Conservation (phyloP, 2,888 invertebrate genomes). For the Phasia obesa region DNA sequence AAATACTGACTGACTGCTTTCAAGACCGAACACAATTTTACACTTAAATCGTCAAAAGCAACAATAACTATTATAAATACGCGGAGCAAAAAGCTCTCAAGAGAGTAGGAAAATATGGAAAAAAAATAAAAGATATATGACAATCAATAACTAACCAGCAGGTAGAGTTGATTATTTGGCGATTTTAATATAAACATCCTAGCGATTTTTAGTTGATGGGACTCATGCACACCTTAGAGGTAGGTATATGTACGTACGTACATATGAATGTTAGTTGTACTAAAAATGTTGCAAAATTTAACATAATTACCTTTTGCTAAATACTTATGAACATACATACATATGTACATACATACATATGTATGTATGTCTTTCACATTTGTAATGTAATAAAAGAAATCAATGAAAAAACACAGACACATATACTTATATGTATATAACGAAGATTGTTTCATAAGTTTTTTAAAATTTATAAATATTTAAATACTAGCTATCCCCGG, state of each 20-base stretch:
- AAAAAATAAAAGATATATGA: conserved; percentile 30
- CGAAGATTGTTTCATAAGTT: no score
- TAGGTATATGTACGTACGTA: no score
- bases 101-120: conserved; percentile 35
- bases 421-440: no score
- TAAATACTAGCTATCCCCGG: no score
- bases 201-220: not conserved
- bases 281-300: no score
- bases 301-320: not conserved
- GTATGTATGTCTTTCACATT: no score
- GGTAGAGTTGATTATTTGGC: conserved; percentile 15
- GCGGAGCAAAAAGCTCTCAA: conserved; percentile 41
- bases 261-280: no score
- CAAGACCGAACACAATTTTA: not conserved
- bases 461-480: no score
- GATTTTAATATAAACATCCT: not conserved
- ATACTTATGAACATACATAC: not conserved
- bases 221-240: no score
- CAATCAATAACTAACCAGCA: conserved; percentile 44
- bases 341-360: not conserved
- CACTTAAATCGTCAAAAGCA: conserved; percentile 9
- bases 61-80: conserved; percentile 7
- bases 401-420: no score
- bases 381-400: no score
- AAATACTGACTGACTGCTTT: conserved; percentile 12